These are phyloP conservation scores for Diploptera punctata DNA, from an alignment of 2,888 invertebrate genomes.

Conservation along the genomic window DNA sequence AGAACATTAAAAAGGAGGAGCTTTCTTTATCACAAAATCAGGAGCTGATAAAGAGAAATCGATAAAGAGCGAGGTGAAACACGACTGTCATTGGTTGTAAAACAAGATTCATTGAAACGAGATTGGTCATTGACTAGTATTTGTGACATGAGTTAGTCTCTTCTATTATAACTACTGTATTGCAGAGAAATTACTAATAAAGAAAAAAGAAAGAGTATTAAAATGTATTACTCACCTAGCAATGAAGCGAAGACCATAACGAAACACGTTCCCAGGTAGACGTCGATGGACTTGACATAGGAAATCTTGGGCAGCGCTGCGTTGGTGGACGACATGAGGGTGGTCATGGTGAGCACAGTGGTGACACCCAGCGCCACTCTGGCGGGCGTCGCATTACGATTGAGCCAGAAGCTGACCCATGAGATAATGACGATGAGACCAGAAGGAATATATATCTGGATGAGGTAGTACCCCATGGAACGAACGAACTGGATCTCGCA, in stretches of 20 bases:
- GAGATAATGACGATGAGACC: conserved; percentile 96
- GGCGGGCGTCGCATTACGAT: conserved; percentile 93
- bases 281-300: conserved; percentile 97
- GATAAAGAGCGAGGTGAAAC: no score
- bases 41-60: no score
- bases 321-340: conserved; percentile 95
- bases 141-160: no score
- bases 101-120: no score
- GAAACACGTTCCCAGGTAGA: conserved; percentile 97
- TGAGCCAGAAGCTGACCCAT: conserved; percentile 97
- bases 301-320: conserved; percentile 97
- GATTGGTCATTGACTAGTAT: no score
- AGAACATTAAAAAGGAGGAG: no score
- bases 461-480: conserved; percentile 98
- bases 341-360: conserved; percentile 97
- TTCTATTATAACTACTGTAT: no score
- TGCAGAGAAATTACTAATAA: no score
- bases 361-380: conserved; percentile 93
- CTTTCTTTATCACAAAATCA: no score
- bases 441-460: conserved; percentile 98
- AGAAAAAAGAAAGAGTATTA: no score
- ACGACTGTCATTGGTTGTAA: no score
- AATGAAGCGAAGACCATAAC: conserved; percentile 99
- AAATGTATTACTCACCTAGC: conserved; percentile 83
- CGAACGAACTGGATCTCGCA: conserved; percentile 97